A percentile compares a stretch with the other conserved stretches of the same genome.
Evolutionary conservation across 2,113 vertebrate species (phyloP).

Genomic region (rabbit (Oryctolagus cuniculus)): mOryCun1.1 NC_091449.1:34797501-34798000

Average conservation of each 20-base stretch:
- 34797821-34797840: neutral
- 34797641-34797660: too few relatives aligned
- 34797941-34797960: neutral
- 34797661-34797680: too few relatives aligned
- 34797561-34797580: neutral
- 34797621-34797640: rapidly evolving
- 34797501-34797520: neutral
- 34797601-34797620: neutral
- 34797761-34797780: neutral
- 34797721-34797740: neutral
- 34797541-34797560: neutral
- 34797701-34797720: neutral
- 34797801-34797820: neutral
- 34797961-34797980: neutral
- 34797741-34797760: neutral
- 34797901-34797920: neutral
- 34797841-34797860: neutral
- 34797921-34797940: neutral
- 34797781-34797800: neutral
- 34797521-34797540: neutral
- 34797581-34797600: neutral
- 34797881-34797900: rapidly evolving
- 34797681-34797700: rapidly evolving
- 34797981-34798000: neutral
- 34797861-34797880: neutral